phyloP scores from a whole-genome alignment of 2,888 invertebrate species.

The Agriopis aurantiaria region DNA sequence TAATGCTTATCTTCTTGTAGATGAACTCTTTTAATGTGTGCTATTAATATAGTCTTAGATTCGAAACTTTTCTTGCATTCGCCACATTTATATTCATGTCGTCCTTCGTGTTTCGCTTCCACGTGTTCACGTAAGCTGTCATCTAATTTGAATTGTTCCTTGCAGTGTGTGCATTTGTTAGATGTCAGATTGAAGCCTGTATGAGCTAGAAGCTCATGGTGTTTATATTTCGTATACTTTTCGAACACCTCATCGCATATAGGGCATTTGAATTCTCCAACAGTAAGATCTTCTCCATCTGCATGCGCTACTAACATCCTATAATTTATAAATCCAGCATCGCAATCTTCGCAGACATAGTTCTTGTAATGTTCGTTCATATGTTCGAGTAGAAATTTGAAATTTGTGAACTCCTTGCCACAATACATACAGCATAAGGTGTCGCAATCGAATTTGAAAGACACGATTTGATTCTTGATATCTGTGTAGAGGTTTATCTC shows the following conservation, averaged over 20 bases:
- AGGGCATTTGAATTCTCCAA: slow-evolving; percentile 50
- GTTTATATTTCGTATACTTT: slow-evolving; percentile 15
- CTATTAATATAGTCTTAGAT: slow-evolving; percentile 57
- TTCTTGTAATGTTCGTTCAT: slow-evolving; percentile 72
- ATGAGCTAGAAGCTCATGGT: slow-evolving; percentile 30
- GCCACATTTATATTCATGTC: slow-evolving; percentile 60
- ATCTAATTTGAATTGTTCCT: slow-evolving; percentile 57
- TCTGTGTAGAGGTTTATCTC: slow-evolving; percentile 55
- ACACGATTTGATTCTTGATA: slow-evolving; percentile 64
- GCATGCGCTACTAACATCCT: slow-evolving; percentile 56
- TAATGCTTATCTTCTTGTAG: slow-evolving; percentile 67
- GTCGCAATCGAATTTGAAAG: slow-evolving; percentile 68
- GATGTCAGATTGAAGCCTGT: slow-evolving; percentile 17
- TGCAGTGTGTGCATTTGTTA: slow-evolving; percentile 63
- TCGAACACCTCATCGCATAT: slow-evolving; percentile 36
- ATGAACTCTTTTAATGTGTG: slow-evolving; percentile 71
- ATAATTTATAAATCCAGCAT: slow-evolving; percentile 44
- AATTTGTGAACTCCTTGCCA: slow-evolving; percentile 55
- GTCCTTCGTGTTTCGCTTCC: slow-evolving; percentile 62
- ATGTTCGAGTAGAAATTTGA: slow-evolving; percentile 69
- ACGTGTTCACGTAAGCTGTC: slow-evolving; percentile 61
- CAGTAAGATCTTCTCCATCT: slow-evolving; percentile 55
- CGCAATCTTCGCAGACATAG: slow-evolving; percentile 63
- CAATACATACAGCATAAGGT: slow-evolving; percentile 65
- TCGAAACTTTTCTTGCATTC: slow-evolving; percentile 66